These are phyloP conservation scores for Rhinoderma darwinii DNA, from an alignment of 2,113 vertebrate species.

Conservation along the genomic window DNA sequence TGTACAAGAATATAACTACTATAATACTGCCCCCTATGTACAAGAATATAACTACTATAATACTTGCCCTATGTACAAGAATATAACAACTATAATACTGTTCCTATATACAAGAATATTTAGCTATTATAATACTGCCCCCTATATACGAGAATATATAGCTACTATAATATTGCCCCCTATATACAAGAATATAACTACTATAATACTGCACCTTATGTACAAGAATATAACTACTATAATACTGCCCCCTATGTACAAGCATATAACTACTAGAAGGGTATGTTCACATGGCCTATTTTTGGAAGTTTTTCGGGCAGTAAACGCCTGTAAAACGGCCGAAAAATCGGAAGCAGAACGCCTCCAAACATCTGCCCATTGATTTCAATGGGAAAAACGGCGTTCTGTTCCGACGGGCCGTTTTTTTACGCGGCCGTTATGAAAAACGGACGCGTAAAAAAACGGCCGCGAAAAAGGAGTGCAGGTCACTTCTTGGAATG, in stretches of 20 bases:
- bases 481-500: no score
- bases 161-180: neutral
- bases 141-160: no score
- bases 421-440: no score
- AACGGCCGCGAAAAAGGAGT: no score
- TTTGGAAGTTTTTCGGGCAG: no score
- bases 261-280: neutral
- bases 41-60: constrained; percentile 2
- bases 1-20: neutral
- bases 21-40: neutral
- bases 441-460: no score
- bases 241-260: neutral
- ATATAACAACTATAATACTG: neutral
- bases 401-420: no score
- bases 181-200: constrained; percentile 2
- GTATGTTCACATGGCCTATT: no score
- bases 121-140: neutral
- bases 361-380: no score
- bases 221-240: neutral
- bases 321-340: no score
- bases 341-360: no score
- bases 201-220: neutral
- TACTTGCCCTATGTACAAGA: neutral
- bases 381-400: no score
- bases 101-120: neutral